Conservation (phyloP, 2,888 invertebrate species). For the Sclerodermus sp. region DNA sequence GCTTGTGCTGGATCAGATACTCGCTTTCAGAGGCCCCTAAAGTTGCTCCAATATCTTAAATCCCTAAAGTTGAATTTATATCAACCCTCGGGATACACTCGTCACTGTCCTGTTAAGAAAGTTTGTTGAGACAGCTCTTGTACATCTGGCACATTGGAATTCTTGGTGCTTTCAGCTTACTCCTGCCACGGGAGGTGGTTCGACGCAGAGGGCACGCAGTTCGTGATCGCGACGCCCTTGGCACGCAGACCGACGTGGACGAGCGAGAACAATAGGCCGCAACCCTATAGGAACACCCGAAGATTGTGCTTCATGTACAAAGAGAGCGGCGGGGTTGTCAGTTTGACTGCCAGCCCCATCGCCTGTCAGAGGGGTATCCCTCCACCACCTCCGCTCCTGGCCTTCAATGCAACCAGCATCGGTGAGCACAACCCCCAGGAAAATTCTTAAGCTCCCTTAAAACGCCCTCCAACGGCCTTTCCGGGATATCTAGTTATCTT, state of each 20-base stretch:
- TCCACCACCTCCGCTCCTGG: conserved; percentile 58
- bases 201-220: conserved; percentile 78
- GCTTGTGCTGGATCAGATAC: no score
- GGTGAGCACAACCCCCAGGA: conserved; percentile 59
- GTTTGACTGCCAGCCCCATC: conserved; percentile 54
- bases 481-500: neutral
- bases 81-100: no score
- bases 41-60: no score
- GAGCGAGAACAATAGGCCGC: conserved; percentile 51
- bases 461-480: neutral
- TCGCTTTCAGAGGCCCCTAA: no score
- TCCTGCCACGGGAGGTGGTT: conserved; percentile 86
- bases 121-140: no score
- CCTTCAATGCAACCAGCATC: conserved; percentile 72
- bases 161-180: conserved; percentile 66
- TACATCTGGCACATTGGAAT: no score
- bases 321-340: conserved; percentile 60
- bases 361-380: conserved; percentile 53
- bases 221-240: conserved; percentile 78
- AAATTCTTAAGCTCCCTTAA: no score
- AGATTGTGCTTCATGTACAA: conserved; percentile 79
- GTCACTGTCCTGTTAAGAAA: no score
- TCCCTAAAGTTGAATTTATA: no score
- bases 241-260: conserved; percentile 57
- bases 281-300: conserved; percentile 57